Evolutionary conservation across 2,113 vertebrate species (phyloP).

Genomic region (Labeo rohita): DNA sequence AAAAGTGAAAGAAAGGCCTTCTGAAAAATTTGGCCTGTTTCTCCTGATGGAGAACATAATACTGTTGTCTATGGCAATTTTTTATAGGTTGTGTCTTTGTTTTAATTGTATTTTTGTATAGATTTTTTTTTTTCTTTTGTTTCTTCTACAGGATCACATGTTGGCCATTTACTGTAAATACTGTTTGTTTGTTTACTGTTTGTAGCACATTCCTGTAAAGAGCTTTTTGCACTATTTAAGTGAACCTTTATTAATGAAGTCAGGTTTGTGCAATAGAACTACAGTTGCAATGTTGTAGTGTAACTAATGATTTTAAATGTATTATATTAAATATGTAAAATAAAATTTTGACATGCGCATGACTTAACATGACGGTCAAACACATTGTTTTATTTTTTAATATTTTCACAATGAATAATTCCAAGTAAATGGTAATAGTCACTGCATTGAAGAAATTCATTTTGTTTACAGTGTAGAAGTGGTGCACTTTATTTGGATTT

Average conservation of each 20-base stretch:
- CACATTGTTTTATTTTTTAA: conserved; percentile 66
- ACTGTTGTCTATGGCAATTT: conserved; percentile 91
- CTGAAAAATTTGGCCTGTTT: conserved; percentile 80
- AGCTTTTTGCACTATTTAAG: conserved; percentile 99
- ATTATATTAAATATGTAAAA: conserved; percentile 99
- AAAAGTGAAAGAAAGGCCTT: conserved; percentile 69
- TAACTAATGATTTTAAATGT: conserved; percentile 95
- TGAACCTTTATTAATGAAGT: conserved; percentile 86
- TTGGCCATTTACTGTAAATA: conserved; percentile 88
- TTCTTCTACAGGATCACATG: conserved; percentile 78
- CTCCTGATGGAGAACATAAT: conserved; percentile 83
- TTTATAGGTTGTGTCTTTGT: conserved; percentile 85
- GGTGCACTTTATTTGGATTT: conserved; percentile 32
- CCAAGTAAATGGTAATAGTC: background rate
- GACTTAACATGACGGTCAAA: conserved; percentile 81
- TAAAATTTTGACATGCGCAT: conserved; percentile 95
- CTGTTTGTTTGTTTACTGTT: conserved; percentile 79
- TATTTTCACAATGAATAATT: background rate
- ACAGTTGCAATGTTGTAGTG: conserved; percentile 90
- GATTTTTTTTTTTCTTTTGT: conserved; percentile 66
- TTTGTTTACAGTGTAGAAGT: background rate
- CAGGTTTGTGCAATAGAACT: conserved; percentile 97
- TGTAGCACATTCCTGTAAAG: conserved; percentile 96
- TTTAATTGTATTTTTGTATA: conserved; percentile 64
- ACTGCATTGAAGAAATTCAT: background rate